Conservation (phyloP, 2,797 vertebrate species). For the Cygnus olor region DNA sequence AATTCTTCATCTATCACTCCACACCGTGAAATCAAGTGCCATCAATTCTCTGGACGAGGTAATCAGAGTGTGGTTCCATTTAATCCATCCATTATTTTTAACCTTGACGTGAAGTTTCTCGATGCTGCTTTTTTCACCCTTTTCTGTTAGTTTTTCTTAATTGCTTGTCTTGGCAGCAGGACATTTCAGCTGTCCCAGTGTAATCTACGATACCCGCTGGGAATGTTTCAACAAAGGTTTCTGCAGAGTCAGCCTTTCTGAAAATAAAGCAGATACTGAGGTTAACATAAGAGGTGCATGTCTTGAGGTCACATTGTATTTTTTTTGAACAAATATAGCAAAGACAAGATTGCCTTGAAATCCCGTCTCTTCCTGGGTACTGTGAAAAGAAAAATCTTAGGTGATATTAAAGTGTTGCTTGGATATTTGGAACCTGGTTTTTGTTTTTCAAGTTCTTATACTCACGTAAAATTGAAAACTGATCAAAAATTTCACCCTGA, state of each 20-base stretch:
- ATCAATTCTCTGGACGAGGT: neutral
- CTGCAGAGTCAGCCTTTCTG: constrained; percentile 54
- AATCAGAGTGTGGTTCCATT: neutral
- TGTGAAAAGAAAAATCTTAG: neutral
- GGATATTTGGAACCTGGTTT: neutral
- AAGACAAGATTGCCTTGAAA: neutral
- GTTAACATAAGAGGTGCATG: neutral
- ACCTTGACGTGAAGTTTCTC: constrained; percentile 15
- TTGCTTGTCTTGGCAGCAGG: constrained; percentile 50
- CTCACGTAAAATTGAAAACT: neutral
- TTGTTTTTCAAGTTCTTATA: neutral
- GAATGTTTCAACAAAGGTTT: constrained; percentile 20
- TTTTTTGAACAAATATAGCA: too few relatives aligned
- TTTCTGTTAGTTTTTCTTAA: constrained; percentile 47
- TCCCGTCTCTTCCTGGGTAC: neutral
- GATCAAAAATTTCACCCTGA: neutral
- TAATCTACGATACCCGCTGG: constrained; percentile 45
- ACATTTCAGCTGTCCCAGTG: constrained; percentile 8
- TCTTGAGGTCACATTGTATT: constrained; percentile 10
- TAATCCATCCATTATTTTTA: constrained; percentile 22
- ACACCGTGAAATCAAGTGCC: neutral
- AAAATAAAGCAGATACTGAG: constrained; percentile 36
- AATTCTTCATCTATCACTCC: neutral
- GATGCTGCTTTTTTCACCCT: neutral
- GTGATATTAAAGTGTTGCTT: neutral